Evolutionary conservation across 2,888 invertebrate species (phyloP).

Genomic region (Ametastegia equiseti): DNA sequence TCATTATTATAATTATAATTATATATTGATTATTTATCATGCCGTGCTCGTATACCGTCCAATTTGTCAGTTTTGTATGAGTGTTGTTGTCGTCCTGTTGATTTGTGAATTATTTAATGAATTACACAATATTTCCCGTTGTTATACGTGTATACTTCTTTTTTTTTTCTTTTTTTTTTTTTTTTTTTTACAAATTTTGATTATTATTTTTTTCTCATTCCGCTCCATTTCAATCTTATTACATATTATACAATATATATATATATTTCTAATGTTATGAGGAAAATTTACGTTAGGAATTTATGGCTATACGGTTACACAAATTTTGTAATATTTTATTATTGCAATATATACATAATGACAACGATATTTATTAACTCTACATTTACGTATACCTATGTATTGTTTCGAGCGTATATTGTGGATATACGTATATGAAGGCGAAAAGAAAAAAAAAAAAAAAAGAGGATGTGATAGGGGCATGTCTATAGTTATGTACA

Average conservation of each 20-base stretch:
- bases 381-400: not conserved
- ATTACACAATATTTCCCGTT: no score
- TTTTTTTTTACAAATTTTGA: not conserved
- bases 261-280: no score
- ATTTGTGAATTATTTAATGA: slow-evolving; percentile 52
- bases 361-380: not conserved
- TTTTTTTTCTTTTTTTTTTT: not conserved
- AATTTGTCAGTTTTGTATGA: slow-evolving; percentile 67
- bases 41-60: slow-evolving; percentile 71
- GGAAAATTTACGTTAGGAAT: slow-evolving; percentile 53
- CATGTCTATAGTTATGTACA: no score
- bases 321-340: not conserved
- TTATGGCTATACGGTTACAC: slow-evolving; percentile 55
- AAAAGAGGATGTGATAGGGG: slow-evolving; percentile 69
- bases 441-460: not conserved
- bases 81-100: slow-evolving; percentile 68
- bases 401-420: slow-evolving; percentile 55
- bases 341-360: slow-evolving; percentile 5
- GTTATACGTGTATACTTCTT: not conserved
- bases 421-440: not conserved
- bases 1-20: slow-evolving; percentile 49
- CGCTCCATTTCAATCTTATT: no score
- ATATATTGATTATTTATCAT: slow-evolving; percentile 57
- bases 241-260: not conserved
- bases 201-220: not conserved